Evolutionary conservation across 2,888 invertebrate species (phyloP), one percentile per base, ranked within the genome.

Genomic region (Drosophila subquinaria): DNA sequence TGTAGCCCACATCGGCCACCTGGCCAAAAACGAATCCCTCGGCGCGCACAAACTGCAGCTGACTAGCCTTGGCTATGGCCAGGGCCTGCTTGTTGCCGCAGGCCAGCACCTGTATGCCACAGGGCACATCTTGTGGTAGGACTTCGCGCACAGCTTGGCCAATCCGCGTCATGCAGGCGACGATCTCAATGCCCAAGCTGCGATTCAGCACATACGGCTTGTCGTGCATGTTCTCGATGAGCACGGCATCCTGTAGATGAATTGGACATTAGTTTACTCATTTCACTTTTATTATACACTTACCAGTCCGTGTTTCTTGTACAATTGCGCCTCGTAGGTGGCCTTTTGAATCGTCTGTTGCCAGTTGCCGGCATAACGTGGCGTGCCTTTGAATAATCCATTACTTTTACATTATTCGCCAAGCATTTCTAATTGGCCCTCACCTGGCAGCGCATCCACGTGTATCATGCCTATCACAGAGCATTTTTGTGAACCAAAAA

Each of bases 401-500:
- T 13, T 35, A n/a, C 2, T 23, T 51, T 23, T 10, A 4, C 9
- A 23, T 9, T 23, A 11, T 1, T 36, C 3, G 0, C 0, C 8
- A 8, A 4, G 15, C 27, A 10, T 30, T 30, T 55, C 0, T 30
- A n/a, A 0, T 30, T 3, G 3, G 0, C 0, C 2, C 42, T 55
- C 30, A 55, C 55, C 55, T 55, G 55, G 55, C 13, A 55, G 13
- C 0, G 55, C 55, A 30, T 55, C 55, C 13, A 55, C 17, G 17
- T 55, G 55, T n/a, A 42, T 15, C 55, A 42, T 20, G 17, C 40
- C 55, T 17, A 55, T 55, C 13, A 55, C 55, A 3, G 27, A 30
- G 13, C 55, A 55, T 33, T 55, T 55, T 11, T 55, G 55, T 33
- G 55, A 20, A 45, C 45, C 56, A 23, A 56, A 56, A 36, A 56